A percentile compares a stretch with the other conserved stretches of the same genome.
These are phyloP conservation scores for Panopea generosa DNA, from an alignment of 2,888 invertebrate species.

Conservation along the genomic window DNA sequence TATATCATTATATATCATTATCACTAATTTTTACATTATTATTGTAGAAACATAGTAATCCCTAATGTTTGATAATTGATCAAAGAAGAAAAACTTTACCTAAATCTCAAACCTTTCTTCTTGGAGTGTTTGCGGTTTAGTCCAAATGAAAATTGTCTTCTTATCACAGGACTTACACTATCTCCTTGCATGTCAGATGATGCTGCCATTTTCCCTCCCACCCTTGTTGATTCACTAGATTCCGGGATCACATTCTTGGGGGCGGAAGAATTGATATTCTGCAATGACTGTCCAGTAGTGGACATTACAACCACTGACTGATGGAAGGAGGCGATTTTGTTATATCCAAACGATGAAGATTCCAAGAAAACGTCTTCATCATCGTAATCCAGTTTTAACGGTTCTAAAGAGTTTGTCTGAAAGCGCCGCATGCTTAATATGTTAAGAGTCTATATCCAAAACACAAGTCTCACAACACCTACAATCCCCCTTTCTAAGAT, in stretches of 20 bases:
- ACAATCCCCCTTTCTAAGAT: no score
- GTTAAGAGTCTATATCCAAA: not conserved
- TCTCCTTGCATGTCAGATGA: conserved; percentile 21
- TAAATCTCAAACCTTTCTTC: conserved; percentile 32
- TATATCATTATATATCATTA: no score
- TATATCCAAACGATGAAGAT: conserved; percentile 34
- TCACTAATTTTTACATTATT: no score
- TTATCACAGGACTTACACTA: conserved; percentile 1
- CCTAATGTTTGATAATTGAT: not conserved
- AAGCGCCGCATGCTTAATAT: conserved; percentile 36
- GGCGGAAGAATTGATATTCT: not conserved
- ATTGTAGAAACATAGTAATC: not conserved
- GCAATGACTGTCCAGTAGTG: not conserved
- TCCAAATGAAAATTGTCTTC: conserved; percentile 28
- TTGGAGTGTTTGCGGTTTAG: conserved; percentile 36
- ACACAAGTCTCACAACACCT: no score
- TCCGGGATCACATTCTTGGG: not conserved
- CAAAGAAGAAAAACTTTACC: conserved; percentile 16
- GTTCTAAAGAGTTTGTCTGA: conserved; percentile 22
- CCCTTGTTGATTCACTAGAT: not conserved
- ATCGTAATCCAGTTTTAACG: conserved; percentile 56
- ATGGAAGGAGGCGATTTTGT: conserved; percentile 9
- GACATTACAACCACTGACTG: conserved; percentile 14
- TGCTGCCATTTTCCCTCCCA: conserved; percentile 10
- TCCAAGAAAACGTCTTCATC: conserved; percentile 61